Evolutionary conservation across 1,140 invertebrate genomes (phyloP).

Genomic region (Zaprionus davidi): DNA sequence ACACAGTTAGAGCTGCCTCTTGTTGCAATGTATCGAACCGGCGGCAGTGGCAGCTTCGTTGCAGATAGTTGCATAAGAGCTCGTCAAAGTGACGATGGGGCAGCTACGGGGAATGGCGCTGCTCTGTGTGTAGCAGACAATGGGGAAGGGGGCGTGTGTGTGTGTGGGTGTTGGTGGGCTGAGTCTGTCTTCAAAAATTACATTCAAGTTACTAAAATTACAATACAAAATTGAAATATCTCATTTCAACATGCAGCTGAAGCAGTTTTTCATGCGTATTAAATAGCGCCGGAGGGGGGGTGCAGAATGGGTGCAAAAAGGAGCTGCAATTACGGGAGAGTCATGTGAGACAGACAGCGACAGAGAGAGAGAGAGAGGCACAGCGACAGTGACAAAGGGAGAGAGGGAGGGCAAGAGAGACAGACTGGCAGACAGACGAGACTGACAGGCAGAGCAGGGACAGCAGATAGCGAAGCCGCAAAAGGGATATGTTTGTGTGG

Average conservation of each 20-base stretch:
- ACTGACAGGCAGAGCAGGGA: slow-evolving; percentile 5
- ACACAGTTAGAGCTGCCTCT: slow-evolving; percentile 5
- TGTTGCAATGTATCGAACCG: slow-evolving; percentile 45
- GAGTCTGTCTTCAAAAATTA: slow-evolving; percentile 66
- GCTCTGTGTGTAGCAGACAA: slow-evolving; percentile 1
- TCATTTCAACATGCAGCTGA: slow-evolving; percentile 74
- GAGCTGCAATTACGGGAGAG: slow-evolving; percentile 42
- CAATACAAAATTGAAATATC: slow-evolving; percentile 80
- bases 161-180: not conserved
- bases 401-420: not conserved
- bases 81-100: not conserved
- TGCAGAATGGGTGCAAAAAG: not conserved
- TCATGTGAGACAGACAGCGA: slow-evolving; percentile 7
- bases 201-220: slow-evolving; percentile 77
- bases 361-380: slow-evolving; percentile 7
- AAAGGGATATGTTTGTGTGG: slow-evolving; percentile 24
- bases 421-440: slow-evolving; percentile 1
- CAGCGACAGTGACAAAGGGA: not conserved
- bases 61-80: slow-evolving; percentile 45
- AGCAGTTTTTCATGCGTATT: slow-evolving; percentile 76
- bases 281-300: slow-evolving; percentile 14
- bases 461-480: slow-evolving; percentile 43
- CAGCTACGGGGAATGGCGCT: not conserved
- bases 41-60: slow-evolving; percentile 11
- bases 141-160: not conserved